Conservation (phyloP, 1,140 invertebrate species). For the Dolichoris vasculosae region DNA sequence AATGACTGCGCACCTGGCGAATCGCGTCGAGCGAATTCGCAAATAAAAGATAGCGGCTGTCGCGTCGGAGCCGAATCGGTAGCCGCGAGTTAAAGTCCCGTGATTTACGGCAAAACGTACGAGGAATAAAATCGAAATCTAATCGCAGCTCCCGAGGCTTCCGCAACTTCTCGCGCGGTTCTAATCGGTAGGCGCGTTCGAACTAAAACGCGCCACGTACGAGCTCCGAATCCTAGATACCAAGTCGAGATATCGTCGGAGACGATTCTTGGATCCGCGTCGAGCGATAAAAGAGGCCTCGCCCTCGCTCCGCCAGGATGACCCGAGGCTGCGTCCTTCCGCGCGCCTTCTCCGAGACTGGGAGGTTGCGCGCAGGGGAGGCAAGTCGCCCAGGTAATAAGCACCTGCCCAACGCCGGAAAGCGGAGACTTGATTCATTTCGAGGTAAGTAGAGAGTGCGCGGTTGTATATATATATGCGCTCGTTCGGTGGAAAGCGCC, state of each 20-base stretch:
- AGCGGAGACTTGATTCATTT: constrained; percentile 74
- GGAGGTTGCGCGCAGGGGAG: constrained; percentile 48
- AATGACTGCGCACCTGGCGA: neutral
- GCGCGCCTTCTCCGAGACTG: constrained; percentile 33
- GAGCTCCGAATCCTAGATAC: neutral
- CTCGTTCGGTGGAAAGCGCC: constrained; percentile 58
- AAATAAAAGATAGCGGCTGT: neutral
- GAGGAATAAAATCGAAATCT: constrained; percentile 36
- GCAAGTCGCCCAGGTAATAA: constrained; percentile 70
- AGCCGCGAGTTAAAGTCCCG: constrained; percentile 14
- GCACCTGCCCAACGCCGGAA: constrained; percentile 68
- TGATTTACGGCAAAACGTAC: neutral
- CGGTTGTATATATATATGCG: constrained; percentile 54
- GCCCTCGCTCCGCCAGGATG: constrained; percentile 12
- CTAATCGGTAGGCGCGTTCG: constrained; percentile 10
- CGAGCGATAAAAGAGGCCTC: constrained; percentile 32
- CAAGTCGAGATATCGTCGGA: constrained; percentile 14
- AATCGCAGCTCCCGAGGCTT: constrained; percentile 24
- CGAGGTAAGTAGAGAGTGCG: constrained; percentile 74
- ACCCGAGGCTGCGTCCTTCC: constrained; percentile 23
- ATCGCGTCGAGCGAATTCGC: neutral
- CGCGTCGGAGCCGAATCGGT: neutral
- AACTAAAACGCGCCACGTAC: neutral
- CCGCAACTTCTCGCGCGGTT: neutral
- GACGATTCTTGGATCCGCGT: constrained; percentile 17